Percentiles rank a stretch among this genome's conserved stretches.
Conservation (phyloP, 2,113 vertebrate species). For the Solea solea region DNA sequence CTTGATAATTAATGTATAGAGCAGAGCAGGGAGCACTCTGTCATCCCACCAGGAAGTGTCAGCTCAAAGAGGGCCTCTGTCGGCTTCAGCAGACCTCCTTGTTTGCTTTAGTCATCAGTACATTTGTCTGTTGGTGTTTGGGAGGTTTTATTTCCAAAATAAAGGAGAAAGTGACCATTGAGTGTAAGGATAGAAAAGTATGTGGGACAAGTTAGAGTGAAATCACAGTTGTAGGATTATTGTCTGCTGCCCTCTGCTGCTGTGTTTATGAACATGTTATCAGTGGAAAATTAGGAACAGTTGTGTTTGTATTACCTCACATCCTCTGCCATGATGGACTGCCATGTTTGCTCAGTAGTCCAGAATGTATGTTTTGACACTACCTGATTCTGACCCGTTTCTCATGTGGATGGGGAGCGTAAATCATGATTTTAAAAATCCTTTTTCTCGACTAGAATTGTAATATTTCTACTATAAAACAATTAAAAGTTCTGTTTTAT, state of each 20-base stretch:
- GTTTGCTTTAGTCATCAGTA: conserved; percentile 66
- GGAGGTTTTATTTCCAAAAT: conserved; percentile 21
- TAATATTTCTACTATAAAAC: too few species aligned
- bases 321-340: too few species aligned
- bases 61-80: conserved; percentile 50
- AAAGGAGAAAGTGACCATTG: conserved; percentile 27
- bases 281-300: neutral
- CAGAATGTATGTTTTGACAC: too few species aligned
- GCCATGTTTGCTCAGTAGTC: too few species aligned
- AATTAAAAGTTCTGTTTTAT: too few species aligned
- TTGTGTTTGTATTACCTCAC: too few species aligned
- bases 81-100: conserved; percentile 26
- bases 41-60: conserved; percentile 71
- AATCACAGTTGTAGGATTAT: neutral
- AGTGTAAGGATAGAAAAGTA: neutral
- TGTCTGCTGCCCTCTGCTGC: conserved; percentile 31
- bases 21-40: conserved; percentile 69
- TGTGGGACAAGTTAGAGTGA: neutral
- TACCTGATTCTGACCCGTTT: too few species aligned
- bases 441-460: too few species aligned
- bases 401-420: too few species aligned
- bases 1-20: conserved; percentile 79
- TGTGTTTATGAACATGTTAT: neutral
- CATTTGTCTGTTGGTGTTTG: conserved; percentile 41
- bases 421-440: too few species aligned